These are phyloP conservation scores for Oryzaephilus surinamensis DNA, from an alignment of 1,140 invertebrate species.

Conservation along the genomic window DNA sequence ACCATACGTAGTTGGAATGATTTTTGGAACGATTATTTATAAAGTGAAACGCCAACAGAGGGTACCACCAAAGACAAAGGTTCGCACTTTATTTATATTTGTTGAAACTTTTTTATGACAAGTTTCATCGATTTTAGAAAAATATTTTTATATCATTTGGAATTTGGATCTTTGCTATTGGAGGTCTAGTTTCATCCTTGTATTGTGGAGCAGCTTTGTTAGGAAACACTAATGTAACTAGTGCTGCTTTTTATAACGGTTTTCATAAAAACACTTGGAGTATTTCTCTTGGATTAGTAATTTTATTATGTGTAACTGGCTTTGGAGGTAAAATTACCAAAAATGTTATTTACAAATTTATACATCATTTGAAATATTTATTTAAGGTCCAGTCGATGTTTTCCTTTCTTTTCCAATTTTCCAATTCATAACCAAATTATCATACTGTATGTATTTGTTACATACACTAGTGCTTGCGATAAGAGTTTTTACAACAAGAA, in stretches of 20 bases:
- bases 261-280: constrained; percentile 49
- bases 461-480: constrained; percentile 8
- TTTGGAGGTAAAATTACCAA: constrained; percentile 38
- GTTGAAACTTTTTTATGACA: not conserved
- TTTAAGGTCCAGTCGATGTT: constrained; percentile 13
- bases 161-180: not conserved
- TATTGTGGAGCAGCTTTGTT: constrained; percentile 1
- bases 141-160: not conserved
- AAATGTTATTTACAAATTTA: not conserved
- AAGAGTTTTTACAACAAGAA: not conserved
- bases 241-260: constrained; percentile 44
- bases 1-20: constrained; percentile 46
- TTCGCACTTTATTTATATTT: not conserved
- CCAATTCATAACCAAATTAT: constrained; percentile 11
- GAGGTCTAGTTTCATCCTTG: not conserved
- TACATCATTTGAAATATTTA: not conserved
- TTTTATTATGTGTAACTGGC: constrained; percentile 52
- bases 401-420: constrained; percentile 14
- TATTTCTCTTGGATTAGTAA: constrained; percentile 49
- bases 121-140: not conserved
- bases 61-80: not conserved
- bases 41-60: constrained; percentile 11
- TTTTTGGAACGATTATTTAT: constrained; percentile 38
- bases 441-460: constrained; percentile 16
- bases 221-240: no score